Evolutionary conservation across 2,113 vertebrate species (phyloP), one percentile per base, ranked within the genome.

Genomic region (Albula glossodonta): DNA sequence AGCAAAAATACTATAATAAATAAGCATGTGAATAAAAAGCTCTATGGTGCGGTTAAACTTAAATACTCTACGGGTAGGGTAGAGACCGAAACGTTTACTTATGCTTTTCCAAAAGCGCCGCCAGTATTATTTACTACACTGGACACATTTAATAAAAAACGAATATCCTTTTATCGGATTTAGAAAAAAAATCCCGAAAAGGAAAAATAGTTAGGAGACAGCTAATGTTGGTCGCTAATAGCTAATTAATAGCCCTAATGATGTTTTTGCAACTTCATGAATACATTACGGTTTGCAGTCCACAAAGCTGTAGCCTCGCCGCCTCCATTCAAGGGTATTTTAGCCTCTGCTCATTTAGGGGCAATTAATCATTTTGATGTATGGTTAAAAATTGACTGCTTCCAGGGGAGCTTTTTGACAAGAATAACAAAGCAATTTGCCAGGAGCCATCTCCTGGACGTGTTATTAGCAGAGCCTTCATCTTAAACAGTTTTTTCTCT

Each of bases 341-440:
- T 96, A 96, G 96, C 97, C 97, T 97, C 97, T 98, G 97, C 96
- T 97, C 96, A 95, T 97, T 98, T 97, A 96, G 94, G 92, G 93
- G 97, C 97, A 98, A 99, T 99, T 98, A 98, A 99, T 99, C 98
- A 99, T 99, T 97, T 97, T 98, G 97, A 99, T 98, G 97, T 97
- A 98, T 99, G 97, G 97, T 96, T 96, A 95, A 95, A 96, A 96
- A 96, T 96, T 97, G 97, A 98, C 96, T 97, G 97, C 96, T 96
- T 98, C 96, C 96, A 94, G 95, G 97, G 97, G 96, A 97, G 96
- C 94, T 91, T 92, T 97, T 96, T 98, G 97, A 99, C 97, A 97
- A 97, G 96, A 97, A 97, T 97, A 98, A 98, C 97, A 98, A 99
- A 98, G 97, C 97, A 97, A 97, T 97, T 96, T 97, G 97, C 97